Conservation (phyloP, 64 coral and sea anemone species). For the Exaiptasia diaphana region DNA sequence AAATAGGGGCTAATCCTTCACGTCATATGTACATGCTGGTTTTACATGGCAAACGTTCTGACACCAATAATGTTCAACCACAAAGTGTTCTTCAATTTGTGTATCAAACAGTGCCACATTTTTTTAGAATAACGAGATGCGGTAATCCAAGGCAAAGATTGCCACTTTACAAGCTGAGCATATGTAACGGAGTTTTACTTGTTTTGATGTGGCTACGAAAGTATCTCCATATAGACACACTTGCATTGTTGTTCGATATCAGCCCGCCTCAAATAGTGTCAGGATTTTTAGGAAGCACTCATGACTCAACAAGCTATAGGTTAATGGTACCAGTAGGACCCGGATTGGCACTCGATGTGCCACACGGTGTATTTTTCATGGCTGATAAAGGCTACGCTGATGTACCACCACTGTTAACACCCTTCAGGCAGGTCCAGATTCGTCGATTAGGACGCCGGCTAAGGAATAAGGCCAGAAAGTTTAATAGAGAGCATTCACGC, state of each 20-base stretch:
- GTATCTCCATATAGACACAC: neutral
- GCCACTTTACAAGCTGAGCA: neutral
- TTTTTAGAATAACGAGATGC: too few relatives aligned
- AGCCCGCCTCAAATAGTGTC: too few relatives aligned
- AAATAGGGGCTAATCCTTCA: too few relatives aligned
- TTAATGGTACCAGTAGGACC: neutral
- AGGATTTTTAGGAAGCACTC: neutral
- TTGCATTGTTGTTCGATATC: neutral
- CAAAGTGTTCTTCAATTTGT: too few relatives aligned
- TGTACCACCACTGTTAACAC: neutral
- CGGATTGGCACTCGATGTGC: neutral
- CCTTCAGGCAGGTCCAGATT: neutral
- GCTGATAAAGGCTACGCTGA: neutral
- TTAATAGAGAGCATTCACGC: neutral
- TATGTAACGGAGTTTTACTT: neutral
- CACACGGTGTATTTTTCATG: neutral
- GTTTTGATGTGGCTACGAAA: neutral
- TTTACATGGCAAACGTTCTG: too few relatives aligned
- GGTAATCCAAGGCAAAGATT: neutral
- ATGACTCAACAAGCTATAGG: neutral
- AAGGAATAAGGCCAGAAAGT: neutral
- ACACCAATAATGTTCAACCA: too few relatives aligned
- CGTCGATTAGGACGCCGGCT: neutral
- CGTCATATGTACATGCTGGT: too few relatives aligned
- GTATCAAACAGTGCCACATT: too few relatives aligned